Percentiles rank a stretch among this genome's conserved stretches.
These are phyloP conservation scores for Melanocharis versteri DNA, from an alignment of 2,113 vertebrate species.

Conservation along the genomic window DNA sequence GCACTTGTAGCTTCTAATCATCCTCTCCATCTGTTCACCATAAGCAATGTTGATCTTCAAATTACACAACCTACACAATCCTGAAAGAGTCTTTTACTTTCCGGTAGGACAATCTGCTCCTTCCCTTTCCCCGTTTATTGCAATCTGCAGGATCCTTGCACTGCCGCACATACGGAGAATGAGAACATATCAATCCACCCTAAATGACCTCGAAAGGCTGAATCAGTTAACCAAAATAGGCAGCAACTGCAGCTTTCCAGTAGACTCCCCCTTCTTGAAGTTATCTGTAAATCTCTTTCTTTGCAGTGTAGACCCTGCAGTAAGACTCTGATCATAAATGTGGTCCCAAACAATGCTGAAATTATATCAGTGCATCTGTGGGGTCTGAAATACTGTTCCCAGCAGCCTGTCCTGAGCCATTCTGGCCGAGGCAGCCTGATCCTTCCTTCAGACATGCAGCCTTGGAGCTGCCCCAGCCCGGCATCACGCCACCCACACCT, in stretches of 20 bases:
- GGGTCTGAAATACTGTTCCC: background rate
- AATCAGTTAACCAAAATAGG: conserved; percentile 34
- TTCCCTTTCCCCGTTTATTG: conserved; percentile 34
- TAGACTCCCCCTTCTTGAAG: background rate
- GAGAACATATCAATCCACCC: conserved; percentile 42
- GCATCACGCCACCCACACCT: background rate
- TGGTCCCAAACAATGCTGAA: accelerated
- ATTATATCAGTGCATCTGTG: background rate
- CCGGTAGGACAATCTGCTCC: conserved; percentile 60
- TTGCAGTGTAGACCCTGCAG: background rate
- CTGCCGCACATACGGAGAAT: background rate
- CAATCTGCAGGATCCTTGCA: conserved; percentile 31
- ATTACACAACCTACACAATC: conserved; percentile 65
- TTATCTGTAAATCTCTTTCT: background rate
- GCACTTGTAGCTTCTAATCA: conserved; percentile 64
- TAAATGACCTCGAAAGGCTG: conserved; percentile 15
- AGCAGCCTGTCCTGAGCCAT: background rate
- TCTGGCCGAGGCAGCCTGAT: background rate
- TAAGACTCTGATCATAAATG: background rate
- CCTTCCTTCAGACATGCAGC: background rate
- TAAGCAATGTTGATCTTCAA: conserved; percentile 66
- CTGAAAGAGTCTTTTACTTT: conserved; percentile 49
- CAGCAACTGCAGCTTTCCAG: background rate
- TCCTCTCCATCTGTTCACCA: conserved; percentile 66
- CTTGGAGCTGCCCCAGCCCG: background rate